Conservation (phyloP, 2,888 invertebrate species). For the Pyrrhia umbra region DNA sequence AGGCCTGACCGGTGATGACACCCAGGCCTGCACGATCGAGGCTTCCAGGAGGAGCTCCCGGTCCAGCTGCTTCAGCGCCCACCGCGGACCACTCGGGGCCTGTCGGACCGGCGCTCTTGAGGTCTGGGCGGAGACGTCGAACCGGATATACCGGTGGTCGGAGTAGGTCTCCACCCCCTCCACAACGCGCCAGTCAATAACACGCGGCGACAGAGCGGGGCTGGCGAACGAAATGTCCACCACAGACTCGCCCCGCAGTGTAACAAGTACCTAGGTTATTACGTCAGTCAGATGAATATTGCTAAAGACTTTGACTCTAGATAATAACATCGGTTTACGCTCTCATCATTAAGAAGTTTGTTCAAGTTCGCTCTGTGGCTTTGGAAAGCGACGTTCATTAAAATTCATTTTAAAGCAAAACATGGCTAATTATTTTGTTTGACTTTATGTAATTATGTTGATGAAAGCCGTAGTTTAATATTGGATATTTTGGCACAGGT, state of each 20-base stretch:
- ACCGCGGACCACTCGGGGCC: no score
- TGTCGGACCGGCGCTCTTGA: no score
- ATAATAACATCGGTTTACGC: conserved; percentile 52
- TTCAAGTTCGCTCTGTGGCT: conserved; percentile 41
- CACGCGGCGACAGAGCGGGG: no score
- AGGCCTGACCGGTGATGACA: no score
- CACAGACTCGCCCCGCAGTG: not conserved
- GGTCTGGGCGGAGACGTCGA: no score
- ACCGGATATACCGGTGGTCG: no score
- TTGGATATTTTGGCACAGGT: conserved; percentile 10
- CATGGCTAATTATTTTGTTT: conserved; percentile 40
- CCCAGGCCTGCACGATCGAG: no score
- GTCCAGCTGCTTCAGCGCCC: no score
- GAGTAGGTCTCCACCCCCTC: no score
- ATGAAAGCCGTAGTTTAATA: conserved; percentile 15
- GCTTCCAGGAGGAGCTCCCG: no score
- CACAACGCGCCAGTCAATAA: no score
- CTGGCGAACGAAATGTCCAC: no score
- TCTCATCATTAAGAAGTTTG: conserved; percentile 50
- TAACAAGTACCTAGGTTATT: conserved; percentile 1
- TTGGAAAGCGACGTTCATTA: conserved; percentile 41
- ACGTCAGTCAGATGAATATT: conserved; percentile 14
- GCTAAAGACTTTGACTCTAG: conserved; percentile 31
- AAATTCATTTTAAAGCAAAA: conserved; percentile 44
- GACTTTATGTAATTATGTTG: conserved; percentile 41